phyloP scores from a whole-genome alignment of 2,113 vertebrate species.

The Raphicerus campestris region DNA sequence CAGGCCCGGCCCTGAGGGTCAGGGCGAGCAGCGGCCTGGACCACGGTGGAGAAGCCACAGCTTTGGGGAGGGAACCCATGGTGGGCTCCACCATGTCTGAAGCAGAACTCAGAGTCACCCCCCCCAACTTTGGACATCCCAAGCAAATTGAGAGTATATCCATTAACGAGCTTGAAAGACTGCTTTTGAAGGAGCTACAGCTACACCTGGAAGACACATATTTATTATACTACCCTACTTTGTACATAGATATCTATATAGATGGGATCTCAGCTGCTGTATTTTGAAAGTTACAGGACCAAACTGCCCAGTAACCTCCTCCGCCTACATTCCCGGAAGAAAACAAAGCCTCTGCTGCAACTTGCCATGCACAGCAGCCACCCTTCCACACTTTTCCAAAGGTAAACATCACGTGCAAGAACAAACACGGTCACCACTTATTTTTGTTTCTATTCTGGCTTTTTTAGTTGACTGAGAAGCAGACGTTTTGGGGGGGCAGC shows the following conservation, averaged over 20 bases:
- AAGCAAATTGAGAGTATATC: slow-evolving; percentile 8
- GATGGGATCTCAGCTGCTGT: slow-evolving; percentile 64
- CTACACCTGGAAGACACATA: slow-evolving; percentile 66
- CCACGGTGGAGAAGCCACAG: not conserved
- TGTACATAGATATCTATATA: slow-evolving; percentile 72
- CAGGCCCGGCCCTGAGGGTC: slow-evolving; percentile 90
- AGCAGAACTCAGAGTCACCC: slow-evolving; percentile 2
- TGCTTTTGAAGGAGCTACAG: slow-evolving; percentile 45
- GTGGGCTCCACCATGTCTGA: not conserved
- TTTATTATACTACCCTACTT: slow-evolving; percentile 71
- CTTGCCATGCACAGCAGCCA: slow-evolving; percentile 9
- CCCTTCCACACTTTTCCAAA: slow-evolving; percentile 61
- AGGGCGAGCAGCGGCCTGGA: not conserved
- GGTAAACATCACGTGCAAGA: slow-evolving; percentile 60
- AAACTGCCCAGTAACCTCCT: slow-evolving; percentile 4
- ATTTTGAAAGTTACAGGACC: slow-evolving; percentile 74
- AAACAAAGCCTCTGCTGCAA: not conserved
- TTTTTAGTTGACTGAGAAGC: slow-evolving; percentile 67
- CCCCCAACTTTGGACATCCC: slow-evolving; percentile 24
- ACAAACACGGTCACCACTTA: slow-evolving; percentile 9
- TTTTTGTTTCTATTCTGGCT: slow-evolving; percentile 61
- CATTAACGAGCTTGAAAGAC: not conserved
- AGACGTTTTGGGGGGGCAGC: slow-evolving; percentile 40
- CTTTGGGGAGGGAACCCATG: not conserved
- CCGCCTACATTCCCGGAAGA: slow-evolving; percentile 58